These are phyloP conservation scores for Parnassius mnemosyne DNA, from an alignment of 2,888 invertebrate species.

Conservation along the genomic window DNA sequence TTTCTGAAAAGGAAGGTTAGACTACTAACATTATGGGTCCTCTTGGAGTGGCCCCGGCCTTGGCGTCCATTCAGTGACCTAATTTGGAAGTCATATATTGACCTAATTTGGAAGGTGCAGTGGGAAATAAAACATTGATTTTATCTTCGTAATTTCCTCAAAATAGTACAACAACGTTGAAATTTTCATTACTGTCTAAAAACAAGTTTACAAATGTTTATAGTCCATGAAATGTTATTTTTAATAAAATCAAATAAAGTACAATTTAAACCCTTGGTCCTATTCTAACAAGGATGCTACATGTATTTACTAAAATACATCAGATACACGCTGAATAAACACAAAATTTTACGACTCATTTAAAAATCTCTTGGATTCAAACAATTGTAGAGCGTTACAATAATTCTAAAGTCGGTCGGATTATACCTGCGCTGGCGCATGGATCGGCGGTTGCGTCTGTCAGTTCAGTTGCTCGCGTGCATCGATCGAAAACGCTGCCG, in stretches of 20 bases:
- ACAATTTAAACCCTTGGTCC: conserved; percentile 63
- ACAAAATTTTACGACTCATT: conserved; percentile 37
- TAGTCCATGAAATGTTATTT: neutral
- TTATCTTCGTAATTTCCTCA: no score
- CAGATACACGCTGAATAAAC: conserved; percentile 71
- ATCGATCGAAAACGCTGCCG: conserved; percentile 58
- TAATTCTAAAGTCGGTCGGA: conserved; percentile 47
- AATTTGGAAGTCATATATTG: no score
- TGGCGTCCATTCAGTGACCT: no score
- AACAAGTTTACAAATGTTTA: no score
- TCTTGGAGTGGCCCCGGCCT: no score
- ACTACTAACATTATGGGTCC: no score
- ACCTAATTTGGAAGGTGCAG: no score
- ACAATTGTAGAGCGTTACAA: conserved; percentile 26
- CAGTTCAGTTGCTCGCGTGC: conserved; percentile 75
- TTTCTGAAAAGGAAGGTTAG: no score
- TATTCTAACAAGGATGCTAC: conserved; percentile 53
- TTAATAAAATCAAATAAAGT: conserved; percentile 18
- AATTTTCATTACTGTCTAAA: no score
- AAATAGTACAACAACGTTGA: no score
- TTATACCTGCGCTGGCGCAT: conserved; percentile 67
- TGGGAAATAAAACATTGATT: no score
- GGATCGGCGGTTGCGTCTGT: conserved; percentile 57
- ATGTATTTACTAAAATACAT: conserved; percentile 76
- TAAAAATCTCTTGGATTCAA: conserved; percentile 26